phyloP scores from a whole-genome alignment of 1,140 invertebrate species.

The Rhyzopertha dominica region DNA sequence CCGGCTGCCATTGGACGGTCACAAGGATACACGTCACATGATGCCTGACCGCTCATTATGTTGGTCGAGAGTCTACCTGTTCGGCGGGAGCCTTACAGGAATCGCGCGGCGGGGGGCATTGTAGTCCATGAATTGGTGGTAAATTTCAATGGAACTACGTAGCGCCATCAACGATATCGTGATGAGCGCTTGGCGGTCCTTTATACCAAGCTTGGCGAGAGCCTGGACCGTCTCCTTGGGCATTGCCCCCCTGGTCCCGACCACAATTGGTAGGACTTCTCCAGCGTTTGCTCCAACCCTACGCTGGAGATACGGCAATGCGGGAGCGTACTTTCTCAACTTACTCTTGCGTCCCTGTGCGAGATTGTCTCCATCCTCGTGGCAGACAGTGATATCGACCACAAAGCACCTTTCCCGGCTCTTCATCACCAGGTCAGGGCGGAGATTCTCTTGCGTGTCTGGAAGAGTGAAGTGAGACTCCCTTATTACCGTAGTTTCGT shows the following conservation, averaged over 20 bases:
- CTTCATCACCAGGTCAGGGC: constrained; percentile 29
- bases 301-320: constrained; percentile 20
- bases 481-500: constrained; percentile 16
- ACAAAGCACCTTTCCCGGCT: constrained; percentile 24
- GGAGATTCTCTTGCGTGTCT: constrained; percentile 18
- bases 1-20: no score
- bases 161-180: constrained; percentile 37
- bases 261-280: constrained; percentile 34
- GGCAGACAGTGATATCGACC: constrained; percentile 39
- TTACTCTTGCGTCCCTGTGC: constrained; percentile 20
- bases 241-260: constrained; percentile 37
- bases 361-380: constrained; percentile 31
- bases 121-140: constrained; percentile 32
- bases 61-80: no score
- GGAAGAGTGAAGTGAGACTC: constrained; percentile 16
- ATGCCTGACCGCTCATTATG: no score
- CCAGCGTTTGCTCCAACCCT: constrained; percentile 7
- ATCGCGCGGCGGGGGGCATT: constrained; percentile 13
- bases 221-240: constrained; percentile 25
- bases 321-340: constrained; percentile 22
- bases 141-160: constrained; percentile 33
- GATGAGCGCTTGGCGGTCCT: constrained; percentile 12
- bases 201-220: constrained; percentile 26
- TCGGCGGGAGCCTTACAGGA: no score
- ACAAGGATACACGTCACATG: no score